Conservation (phyloP, 2,888 invertebrate species). For the Zele albiditarsus region DNA sequence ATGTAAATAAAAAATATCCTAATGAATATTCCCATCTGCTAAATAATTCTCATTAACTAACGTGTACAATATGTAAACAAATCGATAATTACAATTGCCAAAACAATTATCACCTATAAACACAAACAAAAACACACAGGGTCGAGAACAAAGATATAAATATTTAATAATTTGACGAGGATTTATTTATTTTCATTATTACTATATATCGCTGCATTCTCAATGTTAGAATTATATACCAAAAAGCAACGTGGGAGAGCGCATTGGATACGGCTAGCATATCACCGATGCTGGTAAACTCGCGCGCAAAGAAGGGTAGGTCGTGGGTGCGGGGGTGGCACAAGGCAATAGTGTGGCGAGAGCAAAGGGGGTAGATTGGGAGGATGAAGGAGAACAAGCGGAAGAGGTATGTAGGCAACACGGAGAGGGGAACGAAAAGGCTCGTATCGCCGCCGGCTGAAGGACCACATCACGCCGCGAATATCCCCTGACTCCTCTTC, state of each 20-base stretch:
- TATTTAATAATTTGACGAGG: no score
- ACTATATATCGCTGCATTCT: neutral
- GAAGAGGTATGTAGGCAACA: constrained; percentile 2
- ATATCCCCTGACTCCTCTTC: neutral
- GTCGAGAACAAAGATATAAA: neutral
- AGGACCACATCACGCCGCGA: constrained; percentile 43
- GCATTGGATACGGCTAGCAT: constrained; percentile 35
- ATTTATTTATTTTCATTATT: neutral
- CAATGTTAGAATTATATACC: neutral
- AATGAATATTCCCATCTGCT: no score
- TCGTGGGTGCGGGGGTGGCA: constrained; percentile 27
- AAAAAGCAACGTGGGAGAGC: constrained; percentile 27
- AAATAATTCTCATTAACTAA: no score
- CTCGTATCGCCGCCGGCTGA: constrained; percentile 47
- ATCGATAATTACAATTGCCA: no score
- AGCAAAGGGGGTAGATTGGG: constrained; percentile 49
- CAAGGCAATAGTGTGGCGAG: constrained; percentile 12
- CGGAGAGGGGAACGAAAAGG: constrained; percentile 31
- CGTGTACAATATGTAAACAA: no score
- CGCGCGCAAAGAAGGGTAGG: constrained; percentile 33
- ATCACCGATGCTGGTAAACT: constrained; percentile 36
- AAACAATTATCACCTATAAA: neutral
- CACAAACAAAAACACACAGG: neutral
- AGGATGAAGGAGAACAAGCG: constrained; percentile 47
- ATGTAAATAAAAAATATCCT: no score